Conservation (phyloP, 2,113 vertebrate species). For the Brachypteracias leptosomus region DNA sequence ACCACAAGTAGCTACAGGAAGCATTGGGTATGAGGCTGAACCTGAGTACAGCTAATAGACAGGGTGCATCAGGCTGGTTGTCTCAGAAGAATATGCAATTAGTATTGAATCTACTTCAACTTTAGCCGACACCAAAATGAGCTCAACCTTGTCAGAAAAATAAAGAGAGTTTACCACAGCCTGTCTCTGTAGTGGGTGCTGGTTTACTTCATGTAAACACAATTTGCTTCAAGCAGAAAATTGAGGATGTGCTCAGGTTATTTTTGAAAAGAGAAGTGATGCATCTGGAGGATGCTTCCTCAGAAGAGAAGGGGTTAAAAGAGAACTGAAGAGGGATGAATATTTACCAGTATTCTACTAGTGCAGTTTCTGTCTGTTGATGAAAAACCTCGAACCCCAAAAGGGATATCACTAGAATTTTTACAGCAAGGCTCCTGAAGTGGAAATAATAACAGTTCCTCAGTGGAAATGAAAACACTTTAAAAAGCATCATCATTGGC, state of each 20-base stretch:
- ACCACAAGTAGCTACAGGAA: background rate
- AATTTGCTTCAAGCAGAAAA: background rate
- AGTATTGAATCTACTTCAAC: background rate
- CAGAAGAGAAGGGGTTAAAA: background rate
- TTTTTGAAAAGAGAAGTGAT: background rate
- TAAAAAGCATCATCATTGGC: background rate
- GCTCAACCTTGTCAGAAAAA: background rate
- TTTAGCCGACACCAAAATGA: background rate
- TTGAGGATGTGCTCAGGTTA: background rate
- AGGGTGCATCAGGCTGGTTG: background rate
- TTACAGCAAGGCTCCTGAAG: background rate
- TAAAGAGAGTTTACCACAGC: background rate
- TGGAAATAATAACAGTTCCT: slow-evolving; percentile 38
- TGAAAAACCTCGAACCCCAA: background rate
- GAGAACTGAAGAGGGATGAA: background rate
- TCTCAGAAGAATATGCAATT: background rate
- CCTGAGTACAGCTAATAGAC: background rate
- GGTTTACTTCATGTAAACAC: background rate
- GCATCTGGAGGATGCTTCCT: background rate
- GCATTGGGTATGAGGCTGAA: background rate
- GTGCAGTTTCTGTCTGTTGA: background rate
- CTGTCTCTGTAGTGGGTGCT: background rate
- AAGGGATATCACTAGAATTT: background rate
- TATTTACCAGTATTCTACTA: background rate
- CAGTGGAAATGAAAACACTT: slow-evolving; percentile 28